Conservation (phyloP, 30 jellyfish, hydroid and myxozoan genomes). For the Mastigias papua region DNA sequence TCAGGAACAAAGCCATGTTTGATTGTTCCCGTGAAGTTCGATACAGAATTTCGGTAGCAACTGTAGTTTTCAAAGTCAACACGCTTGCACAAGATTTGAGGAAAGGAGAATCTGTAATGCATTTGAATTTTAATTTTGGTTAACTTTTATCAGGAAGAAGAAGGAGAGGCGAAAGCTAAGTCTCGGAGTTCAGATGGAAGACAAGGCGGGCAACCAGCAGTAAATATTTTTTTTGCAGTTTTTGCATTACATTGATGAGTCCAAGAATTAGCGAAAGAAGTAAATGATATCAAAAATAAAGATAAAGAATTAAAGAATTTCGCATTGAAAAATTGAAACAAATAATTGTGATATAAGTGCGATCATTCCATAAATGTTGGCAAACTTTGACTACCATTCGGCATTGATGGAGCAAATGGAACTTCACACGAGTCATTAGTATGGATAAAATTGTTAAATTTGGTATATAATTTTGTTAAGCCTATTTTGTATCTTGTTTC, state of each 20-base stretch:
- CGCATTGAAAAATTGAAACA: not conserved
- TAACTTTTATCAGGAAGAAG: conserved; percentile 58
- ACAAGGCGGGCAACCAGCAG: conserved; percentile 86
- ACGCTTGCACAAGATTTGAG: no score
- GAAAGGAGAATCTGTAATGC: no score
- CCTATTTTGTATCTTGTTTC: no score
- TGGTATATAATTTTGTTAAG: no score
- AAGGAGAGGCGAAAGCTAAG: conserved; percentile 72
- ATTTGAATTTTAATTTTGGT: conserved; percentile 7
- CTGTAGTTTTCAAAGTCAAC: no score
- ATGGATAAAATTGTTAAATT: no score
- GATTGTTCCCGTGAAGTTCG: no score
- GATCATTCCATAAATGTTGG: no score
- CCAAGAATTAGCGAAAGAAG: not conserved
- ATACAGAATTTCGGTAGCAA: no score
- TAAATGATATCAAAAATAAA: not conserved
- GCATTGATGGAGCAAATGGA: not conserved
- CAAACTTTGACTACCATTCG: not conserved
- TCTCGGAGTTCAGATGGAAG: conserved; percentile 67
- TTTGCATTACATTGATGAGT: not conserved
- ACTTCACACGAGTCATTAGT: not conserved
- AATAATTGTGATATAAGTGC: not conserved
- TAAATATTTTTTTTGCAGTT: conserved; percentile 50
- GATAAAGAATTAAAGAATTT: not conserved
- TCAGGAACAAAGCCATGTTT: no score